A percentile compares a stretch with the other conserved stretches of the same genome.
These are phyloP conservation scores for Dichetophora obliterata DNA, from an alignment of 2,888 invertebrate species.

Conservation along the genomic window DNA sequence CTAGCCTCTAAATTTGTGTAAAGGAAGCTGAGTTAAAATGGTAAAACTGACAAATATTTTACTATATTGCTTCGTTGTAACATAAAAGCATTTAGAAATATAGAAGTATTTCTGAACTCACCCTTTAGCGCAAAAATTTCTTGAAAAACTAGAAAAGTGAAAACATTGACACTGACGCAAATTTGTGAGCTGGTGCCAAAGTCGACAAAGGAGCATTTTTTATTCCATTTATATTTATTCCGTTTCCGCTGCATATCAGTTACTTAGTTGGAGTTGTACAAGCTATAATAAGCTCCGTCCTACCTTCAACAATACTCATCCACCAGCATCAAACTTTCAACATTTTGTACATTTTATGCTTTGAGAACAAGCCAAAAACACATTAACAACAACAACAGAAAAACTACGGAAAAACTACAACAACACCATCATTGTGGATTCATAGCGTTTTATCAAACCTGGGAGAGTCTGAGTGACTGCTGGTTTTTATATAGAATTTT, in stretches of 20 bases:
- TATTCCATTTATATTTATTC: neutral
- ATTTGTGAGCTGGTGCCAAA: conserved; percentile 12
- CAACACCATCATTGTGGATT: neutral
- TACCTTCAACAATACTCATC: neutral
- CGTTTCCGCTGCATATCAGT: neutral
- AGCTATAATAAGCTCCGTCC: neutral
- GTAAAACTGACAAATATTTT: too few relatives aligned
- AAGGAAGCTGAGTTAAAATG: too few relatives aligned
- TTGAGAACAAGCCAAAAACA: conserved; percentile 4
- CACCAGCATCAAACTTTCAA: neutral
- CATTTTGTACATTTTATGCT: neutral
- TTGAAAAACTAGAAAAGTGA: conserved; percentile 3
- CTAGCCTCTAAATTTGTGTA: too few relatives aligned
- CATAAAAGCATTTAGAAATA: too few relatives aligned
- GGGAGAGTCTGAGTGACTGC: neutral
- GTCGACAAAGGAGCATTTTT: neutral
- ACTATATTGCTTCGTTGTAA: too few relatives aligned
- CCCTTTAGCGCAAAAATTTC: too few relatives aligned
- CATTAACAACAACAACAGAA: neutral
- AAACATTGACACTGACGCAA: conserved; percentile 25
- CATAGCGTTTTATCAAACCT: neutral
- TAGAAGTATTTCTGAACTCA: too few relatives aligned
- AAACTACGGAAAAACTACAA: neutral
- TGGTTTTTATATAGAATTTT: neutral
- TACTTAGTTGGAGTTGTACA: too few relatives aligned